Base-by-base conservation (phyloP, 1,140 invertebrate species). In the Stegodyphus mimosarum region DNA sequence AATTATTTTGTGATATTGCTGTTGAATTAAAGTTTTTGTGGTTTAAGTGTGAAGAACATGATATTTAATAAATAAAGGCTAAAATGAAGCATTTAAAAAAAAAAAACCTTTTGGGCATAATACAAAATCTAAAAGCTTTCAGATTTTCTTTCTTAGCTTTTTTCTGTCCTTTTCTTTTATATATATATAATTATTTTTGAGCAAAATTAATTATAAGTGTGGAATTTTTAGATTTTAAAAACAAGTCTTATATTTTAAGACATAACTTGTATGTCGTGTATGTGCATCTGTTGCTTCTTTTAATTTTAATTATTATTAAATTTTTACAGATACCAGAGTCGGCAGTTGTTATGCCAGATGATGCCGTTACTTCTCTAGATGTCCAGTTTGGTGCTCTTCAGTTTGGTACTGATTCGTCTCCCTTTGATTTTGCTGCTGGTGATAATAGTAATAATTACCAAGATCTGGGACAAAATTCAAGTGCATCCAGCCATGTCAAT, bases 311-410 rank as follows among this genome's bases (percentile, higher is more conserved):
- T n/a, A n/a, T n/a, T n/a, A n/a, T n/a, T 60, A 17, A 67, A n/a
- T 74, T 13, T 53, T 9, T 55, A 13, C 89, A 95, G 94, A 98
- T 99, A 88, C 97, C 97, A 55, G 93, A 96, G 17, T 95, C 94
- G 85, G 97, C 97, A 70, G 97, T 99, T 51, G 97, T 98, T 90
- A 99, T 99, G 97, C 97, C 93, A 67, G 96, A 95, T 74, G 96
- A 97, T 90, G 92, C 93, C 81, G 95, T 96, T 86, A 93, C 93
- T 86, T 94, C 95, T 88, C 92, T 99, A 72, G 96, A 98, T 92
- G 96, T 98, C 72, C 96, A 98, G 91, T 98, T 99, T 91, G 97
- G 97, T 78, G 96, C 94, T 17, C 91, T 98, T 87, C 96, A 98
- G 89, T 96, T 97, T 89, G 95, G 95, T 72, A 92, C 92, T 84